Evolutionary conservation across 2,113 vertebrate species (phyloP).

Genomic region (Urocitellus parryii): DNA sequence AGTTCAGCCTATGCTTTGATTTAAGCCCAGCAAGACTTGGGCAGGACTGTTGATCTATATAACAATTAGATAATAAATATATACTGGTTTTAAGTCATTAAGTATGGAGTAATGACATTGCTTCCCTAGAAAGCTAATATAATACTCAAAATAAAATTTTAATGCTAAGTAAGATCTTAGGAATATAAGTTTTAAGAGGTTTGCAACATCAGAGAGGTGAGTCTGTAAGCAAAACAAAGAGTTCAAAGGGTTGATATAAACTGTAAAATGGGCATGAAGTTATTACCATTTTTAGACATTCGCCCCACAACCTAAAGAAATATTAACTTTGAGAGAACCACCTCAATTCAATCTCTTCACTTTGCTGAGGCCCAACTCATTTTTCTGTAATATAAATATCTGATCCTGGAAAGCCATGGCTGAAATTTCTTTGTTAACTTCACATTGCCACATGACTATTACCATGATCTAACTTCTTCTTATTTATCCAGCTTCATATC

Average conservation of each 20-base stretch:
- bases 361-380: neutral
- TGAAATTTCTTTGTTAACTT: slow-evolving; percentile 21
- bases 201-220: neutral
- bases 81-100: neutral
- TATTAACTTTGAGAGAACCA: neutral
- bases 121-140: neutral
- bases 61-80: neutral
- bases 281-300: neutral
- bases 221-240: neutral
- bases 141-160: neutral
- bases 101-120: neutral
- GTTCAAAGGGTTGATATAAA: neutral
- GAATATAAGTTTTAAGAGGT: neutral
- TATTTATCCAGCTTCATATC: neutral
- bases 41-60: neutral
- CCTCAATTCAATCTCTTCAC: neutral
- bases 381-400: neutral
- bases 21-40: neutral
- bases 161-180: neutral
- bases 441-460: neutral
- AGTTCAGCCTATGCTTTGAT: neutral
- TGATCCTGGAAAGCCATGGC: neutral
- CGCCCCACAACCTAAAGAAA: neutral
- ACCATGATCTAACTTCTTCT: neutral
- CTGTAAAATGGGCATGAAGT: neutral